Evolutionary conservation across 1,140 invertebrate species (phyloP), one percentile per base, ranked within the genome.

Genomic region (Trichonephila clavipes): DNA sequence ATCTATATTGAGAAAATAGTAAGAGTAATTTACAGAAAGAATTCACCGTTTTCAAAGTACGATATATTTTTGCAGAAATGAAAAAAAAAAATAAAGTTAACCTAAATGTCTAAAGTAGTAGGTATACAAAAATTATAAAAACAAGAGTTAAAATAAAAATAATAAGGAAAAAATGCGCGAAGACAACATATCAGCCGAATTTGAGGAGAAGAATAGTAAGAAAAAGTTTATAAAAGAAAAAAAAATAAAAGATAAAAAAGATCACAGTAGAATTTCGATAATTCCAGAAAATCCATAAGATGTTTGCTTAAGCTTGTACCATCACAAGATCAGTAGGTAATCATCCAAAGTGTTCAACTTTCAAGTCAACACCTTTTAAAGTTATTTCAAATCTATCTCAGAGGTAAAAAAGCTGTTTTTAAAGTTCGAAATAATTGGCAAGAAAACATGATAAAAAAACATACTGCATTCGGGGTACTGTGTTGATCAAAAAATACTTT

Each of bases 311-410:
- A 19, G 82, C 44, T 58, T 21, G 44, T 83, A 40, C 44, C 12
- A 83, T 83, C 40, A 58, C 19, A 19, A 83, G 40, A 21, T 44
- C 40, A 21, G 44, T 83, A 83, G 58, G 82, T 83, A 83, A 83
- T 83, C 82, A 40, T 58, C 82, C 51, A 2, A 83, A 83, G 82
- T 83, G 82, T 58, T 83, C 44, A 58, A 58, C 18, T 83, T 83
- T 83, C 34, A 83, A 83, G 82, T n/a, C 21, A 18, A 10, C 51
- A 1, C 19, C 21, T 83, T 44, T 83, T 14, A 6, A 40, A 21
- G 72, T 77, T 1, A 8, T 77, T 77, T 77, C n/a, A 77, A 77
- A 77, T 24, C 72, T 16, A 77, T n/a, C 16, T 28, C n/a, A 16
- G 16, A 34, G 72, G 62, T 28, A 28, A 19, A 64, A 64, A 21